These are phyloP conservation scores for Myiozetetes cayanensis DNA, from an alignment of 2,113 vertebrate species.

Conservation along the genomic window DNA sequence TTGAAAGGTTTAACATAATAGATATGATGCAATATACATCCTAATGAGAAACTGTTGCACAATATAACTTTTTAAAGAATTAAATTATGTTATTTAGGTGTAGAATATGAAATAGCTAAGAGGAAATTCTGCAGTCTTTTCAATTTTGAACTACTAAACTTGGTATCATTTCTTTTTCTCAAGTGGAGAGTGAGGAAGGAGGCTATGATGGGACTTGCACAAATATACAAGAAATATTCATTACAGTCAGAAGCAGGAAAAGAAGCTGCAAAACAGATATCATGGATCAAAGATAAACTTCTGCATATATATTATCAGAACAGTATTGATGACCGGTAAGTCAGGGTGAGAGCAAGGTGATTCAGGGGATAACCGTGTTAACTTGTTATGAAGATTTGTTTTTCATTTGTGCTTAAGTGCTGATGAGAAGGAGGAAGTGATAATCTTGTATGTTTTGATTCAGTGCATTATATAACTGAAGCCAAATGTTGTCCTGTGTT, in stretches of 20 bases:
- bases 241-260: conserved; percentile 95
- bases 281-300: conserved; percentile 99
- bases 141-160: not conserved
- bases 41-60: not conserved
- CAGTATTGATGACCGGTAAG: conserved; percentile 97
- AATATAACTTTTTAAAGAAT: not conserved
- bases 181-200: conserved; percentile 99
- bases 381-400: not conserved
- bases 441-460: not conserved
- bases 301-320: conserved; percentile 99
- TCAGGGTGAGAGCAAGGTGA: not conserved
- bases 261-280: conserved; percentile 96
- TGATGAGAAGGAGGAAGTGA: not conserved
- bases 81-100: not conserved
- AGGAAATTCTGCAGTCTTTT: not conserved
- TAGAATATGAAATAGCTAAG: not conserved
- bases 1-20: not conserved
- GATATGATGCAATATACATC: not conserved
- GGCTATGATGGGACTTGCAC: conserved; percentile 99
- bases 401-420: not conserved
- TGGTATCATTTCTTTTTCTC: conserved; percentile 3
- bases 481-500: not conserved
- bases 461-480: not conserved
- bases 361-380: not conserved
- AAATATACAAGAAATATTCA: conserved; percentile 96